A percentile compares a stretch with the other conserved stretches of the same genome.
Evolutionary conservation across 2,888 invertebrate genomes (phyloP).

Genomic region (Apamea anceps): DNA sequence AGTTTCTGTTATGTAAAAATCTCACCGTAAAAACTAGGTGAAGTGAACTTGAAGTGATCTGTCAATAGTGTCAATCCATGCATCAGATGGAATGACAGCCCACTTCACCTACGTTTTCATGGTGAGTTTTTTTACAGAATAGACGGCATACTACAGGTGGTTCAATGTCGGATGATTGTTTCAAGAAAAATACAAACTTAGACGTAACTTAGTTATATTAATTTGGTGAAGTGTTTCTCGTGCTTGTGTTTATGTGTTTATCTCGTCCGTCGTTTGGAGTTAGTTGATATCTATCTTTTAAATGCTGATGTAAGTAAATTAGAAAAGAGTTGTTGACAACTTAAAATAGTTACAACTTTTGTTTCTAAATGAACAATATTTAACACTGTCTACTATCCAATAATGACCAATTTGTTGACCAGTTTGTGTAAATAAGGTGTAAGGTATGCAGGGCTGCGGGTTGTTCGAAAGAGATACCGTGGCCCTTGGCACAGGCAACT

Average conservation of each 20-base stretch:
- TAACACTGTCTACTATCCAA: background rate
- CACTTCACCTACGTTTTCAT: background rate
- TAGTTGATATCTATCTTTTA: background rate
- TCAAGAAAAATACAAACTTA: background rate
- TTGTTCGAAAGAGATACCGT: too few species aligned
- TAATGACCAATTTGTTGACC: too few species aligned
- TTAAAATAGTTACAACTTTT: background rate
- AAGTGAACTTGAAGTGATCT: background rate
- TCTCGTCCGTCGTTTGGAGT: background rate
- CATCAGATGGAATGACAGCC: background rate
- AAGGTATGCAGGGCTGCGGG: too few species aligned
- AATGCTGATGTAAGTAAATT: background rate
- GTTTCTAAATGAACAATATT: background rate
- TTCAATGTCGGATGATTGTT: background rate
- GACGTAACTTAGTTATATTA: background rate
- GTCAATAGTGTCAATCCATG: background rate
- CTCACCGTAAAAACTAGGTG: background rate
- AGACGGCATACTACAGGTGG: background rate
- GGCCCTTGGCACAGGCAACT: too few species aligned
- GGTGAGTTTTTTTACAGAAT: background rate
- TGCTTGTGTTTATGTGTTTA: background rate
- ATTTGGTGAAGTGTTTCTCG: slow-evolving; percentile 6
- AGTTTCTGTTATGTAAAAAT: background rate
- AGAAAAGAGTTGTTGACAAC: background rate
- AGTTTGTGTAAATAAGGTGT: too few species aligned